Conservation (phyloP, 2,888 invertebrate species). For the Lasioglossum lativentre region DNA sequence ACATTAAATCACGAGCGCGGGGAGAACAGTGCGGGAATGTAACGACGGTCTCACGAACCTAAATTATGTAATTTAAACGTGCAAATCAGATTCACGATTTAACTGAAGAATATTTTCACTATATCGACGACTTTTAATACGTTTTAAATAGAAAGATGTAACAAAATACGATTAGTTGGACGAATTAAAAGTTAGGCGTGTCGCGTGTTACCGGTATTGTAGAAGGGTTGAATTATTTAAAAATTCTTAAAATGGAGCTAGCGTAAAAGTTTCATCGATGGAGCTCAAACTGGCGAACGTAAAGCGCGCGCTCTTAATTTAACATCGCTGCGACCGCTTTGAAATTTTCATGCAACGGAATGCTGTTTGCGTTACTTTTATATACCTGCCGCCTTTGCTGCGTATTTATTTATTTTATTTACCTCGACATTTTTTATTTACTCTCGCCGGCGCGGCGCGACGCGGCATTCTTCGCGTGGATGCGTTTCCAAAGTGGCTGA, state of each 20-base stretch:
- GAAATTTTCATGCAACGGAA: conserved; percentile 25
- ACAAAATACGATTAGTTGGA: not conserved
- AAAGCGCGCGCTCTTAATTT: conserved; percentile 35
- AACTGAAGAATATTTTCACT: not conserved
- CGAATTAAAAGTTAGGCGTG: not conserved
- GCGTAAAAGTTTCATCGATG: conserved; percentile 7
- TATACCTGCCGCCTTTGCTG: not conserved
- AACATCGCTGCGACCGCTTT: conserved; percentile 4
- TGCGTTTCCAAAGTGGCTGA: not conserved
- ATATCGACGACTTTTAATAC: too few relatives aligned
- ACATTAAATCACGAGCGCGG: not conserved
- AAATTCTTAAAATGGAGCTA: not conserved
- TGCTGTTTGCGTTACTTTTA: conserved; percentile 10
- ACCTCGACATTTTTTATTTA: conserved; percentile 36
- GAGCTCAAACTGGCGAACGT: not conserved
- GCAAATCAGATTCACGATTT: not conserved
- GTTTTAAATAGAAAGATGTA: too few relatives aligned
- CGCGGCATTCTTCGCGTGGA: not conserved
- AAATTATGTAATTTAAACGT: not conserved
- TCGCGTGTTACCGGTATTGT: not conserved
- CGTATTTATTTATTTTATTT: conserved; percentile 38
- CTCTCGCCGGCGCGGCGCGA: not conserved
- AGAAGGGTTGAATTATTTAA: not conserved
- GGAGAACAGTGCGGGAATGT: not conserved
- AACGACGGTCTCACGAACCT: not conserved